Base-by-base conservation (phyloP, 2,888 invertebrate genomes). In the Galeopsomyia nigrocyanea region DNA sequence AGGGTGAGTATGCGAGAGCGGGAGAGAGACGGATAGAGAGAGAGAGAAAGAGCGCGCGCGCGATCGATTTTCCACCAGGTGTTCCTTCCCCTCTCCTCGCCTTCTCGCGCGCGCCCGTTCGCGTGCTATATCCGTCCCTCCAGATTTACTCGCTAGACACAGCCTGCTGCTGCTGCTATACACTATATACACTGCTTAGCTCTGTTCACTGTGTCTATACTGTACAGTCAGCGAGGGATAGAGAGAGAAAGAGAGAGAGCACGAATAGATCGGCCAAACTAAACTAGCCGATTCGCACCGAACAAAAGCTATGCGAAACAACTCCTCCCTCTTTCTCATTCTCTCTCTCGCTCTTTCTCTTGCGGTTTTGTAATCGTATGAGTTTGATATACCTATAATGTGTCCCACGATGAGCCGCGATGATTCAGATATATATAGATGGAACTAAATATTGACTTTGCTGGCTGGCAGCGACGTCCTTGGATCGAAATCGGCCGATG, bases 51-150 rank as follows among this genome's bases (percentile, higher is more conserved):
- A 17, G 53, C 6, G 46, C 7, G 47, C 16, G 65, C 65, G 47
- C 74, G 65, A 74, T 74, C 74, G 71, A 74, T 74, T 71, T 71
- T 74, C 55, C 74, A 74, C 74, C 74, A 68, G 74, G 67, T 71
- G 70, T 60, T 58, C 62, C 62, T 63, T 57, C 55, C 58, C 16
- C 21, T 51, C 64, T 50, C 31, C 3, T 17, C 55, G 47, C 39
- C 47, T 16, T 9, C 3, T n/a, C n/a, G 21, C 19, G 46, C 67
- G 5, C 67, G 7, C 49, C 62, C 6, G 21, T 50, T 22, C 13
- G 10, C 49, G 46, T n/a, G 17, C 57, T 57, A 62, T 68, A 62
- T 61, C 62, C 57, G 63, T 61, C 68, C 61, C 61, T 68, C 61
- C 67, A 67, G 62, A 68, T 53, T 60, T 56, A 68, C 53, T 22